phyloP scores from a whole-genome alignment of 1,140 invertebrate genomes.

The Bombus confusus region DNA sequence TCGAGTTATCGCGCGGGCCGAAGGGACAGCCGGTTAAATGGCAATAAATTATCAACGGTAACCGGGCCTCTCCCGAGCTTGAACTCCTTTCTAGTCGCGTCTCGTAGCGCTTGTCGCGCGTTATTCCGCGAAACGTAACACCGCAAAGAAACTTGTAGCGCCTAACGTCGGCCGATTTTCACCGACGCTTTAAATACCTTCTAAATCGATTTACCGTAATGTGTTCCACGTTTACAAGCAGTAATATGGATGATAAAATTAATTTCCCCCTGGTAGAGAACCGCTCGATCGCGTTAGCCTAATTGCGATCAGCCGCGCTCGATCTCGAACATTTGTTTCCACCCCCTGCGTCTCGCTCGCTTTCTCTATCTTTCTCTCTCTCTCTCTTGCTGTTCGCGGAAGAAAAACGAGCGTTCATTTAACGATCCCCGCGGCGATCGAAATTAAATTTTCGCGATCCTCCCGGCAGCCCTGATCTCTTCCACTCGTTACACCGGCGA shows the following conservation, averaged over 20 bases:
- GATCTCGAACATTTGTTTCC: not conserved
- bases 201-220: too few species aligned
- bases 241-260: not conserved
- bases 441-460: slow-evolving; percentile 57
- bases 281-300: slow-evolving; percentile 18
- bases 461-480: slow-evolving; percentile 46
- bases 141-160: not conserved
- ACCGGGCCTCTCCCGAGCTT: slow-evolving; percentile 7
- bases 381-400: not conserved
- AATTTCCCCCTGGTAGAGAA: not conserved
- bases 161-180: not conserved
- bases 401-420: slow-evolving; percentile 24
- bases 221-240: not conserved
- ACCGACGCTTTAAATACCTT: not conserved
- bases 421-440: slow-evolving; percentile 48
- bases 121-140: slow-evolving; percentile 39
- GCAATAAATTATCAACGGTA: slow-evolving; percentile 62
- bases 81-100: slow-evolving; percentile 55
- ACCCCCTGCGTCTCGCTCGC: not conserved
- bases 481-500: slow-evolving; percentile 38
- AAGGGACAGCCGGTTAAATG: slow-evolving; percentile 59
- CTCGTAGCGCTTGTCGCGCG: slow-evolving; percentile 8
- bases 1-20: slow-evolving; percentile 57
- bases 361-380: not conserved
- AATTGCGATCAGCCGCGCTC: slow-evolving; percentile 9